Conservation (phyloP, 1,140 invertebrate genomes). For the Coelopa frigida region DNA sequence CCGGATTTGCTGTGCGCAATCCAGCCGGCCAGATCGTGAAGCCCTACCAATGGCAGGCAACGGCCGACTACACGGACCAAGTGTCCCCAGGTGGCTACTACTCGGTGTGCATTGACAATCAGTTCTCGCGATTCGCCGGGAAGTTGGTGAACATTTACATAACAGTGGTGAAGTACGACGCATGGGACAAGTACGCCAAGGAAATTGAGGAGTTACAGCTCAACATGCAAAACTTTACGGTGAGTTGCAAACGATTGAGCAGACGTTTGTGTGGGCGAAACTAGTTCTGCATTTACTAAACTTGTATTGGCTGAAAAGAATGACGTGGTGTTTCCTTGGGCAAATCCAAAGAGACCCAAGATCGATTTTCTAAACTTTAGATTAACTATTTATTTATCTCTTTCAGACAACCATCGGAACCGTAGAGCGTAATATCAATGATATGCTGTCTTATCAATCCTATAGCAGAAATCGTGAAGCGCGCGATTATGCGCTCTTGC, state of each 20-base stretch:
- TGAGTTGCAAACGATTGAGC: no score
- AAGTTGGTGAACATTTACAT: conserved; percentile 91
- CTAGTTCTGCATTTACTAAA: background rate
- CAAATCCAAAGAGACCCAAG: background rate
- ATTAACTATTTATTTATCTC: conserved; percentile 19
- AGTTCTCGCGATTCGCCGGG: conserved; percentile 83
- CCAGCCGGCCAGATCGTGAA: conserved; percentile 75
- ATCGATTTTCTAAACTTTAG: background rate
- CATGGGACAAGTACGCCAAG: conserved; percentile 87
- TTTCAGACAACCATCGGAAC: conserved; percentile 63
- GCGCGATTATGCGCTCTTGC: conserved; percentile 71
- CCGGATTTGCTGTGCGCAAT: conserved; percentile 83
- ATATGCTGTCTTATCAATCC: conserved; percentile 76
- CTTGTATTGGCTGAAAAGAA: background rate
- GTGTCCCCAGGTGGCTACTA: conserved; percentile 76
- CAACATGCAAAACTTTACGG: conserved; percentile 86
- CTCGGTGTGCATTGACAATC: conserved; percentile 91
- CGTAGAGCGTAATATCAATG: conserved; percentile 78
- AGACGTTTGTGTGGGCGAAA: background rate
- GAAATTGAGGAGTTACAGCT: conserved; percentile 82
- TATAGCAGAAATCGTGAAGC: conserved; percentile 68
- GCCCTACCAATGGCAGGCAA: conserved; percentile 82
- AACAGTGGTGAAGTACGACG: conserved; percentile 86
- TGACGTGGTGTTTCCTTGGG: background rate
- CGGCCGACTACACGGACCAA: conserved; percentile 80